These are phyloP conservation scores for sheep (Ovis aries) DNA, from an alignment of 2,113 vertebrate genomes.

Conservation along the genomic window DNA sequence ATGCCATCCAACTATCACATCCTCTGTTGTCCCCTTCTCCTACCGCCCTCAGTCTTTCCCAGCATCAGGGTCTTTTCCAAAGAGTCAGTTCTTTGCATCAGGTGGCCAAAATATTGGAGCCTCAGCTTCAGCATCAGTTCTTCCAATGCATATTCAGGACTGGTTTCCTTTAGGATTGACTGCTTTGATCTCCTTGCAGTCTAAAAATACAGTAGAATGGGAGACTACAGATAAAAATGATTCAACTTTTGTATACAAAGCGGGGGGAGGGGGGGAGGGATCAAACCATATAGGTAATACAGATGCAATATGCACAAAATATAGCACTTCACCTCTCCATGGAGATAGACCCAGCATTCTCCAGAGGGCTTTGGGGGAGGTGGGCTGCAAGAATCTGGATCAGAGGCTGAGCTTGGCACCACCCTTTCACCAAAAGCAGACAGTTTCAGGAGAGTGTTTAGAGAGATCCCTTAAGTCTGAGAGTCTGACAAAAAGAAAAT, in stretches of 20 bases:
- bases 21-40: neutral
- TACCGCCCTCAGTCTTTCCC: neutral
- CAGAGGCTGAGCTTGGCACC: neutral
- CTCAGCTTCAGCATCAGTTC: neutral
- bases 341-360: neutral
- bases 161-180: neutral
- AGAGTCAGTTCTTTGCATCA: neutral
- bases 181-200: neutral
- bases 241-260: neutral
- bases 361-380: accelerated
- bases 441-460: neutral
- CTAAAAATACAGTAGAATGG: neutral
- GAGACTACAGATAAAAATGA: neutral
- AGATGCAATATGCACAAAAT: neutral
- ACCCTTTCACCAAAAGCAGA: neutral
- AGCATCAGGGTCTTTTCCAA: neutral
- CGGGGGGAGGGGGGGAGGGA: too few species aligned
- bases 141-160: neutral
- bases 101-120: neutral
- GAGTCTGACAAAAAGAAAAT: neutral
- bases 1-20: neutral
- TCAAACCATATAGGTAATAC: neutral
- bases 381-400: neutral
- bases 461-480: constrained; percentile 1
- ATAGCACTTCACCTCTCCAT: neutral